A percentile compares a stretch with the other conserved stretches of the same genome.
phyloP scores from a whole-genome alignment of 2,113 vertebrate genomes.

The Sorex araneus region DNA sequence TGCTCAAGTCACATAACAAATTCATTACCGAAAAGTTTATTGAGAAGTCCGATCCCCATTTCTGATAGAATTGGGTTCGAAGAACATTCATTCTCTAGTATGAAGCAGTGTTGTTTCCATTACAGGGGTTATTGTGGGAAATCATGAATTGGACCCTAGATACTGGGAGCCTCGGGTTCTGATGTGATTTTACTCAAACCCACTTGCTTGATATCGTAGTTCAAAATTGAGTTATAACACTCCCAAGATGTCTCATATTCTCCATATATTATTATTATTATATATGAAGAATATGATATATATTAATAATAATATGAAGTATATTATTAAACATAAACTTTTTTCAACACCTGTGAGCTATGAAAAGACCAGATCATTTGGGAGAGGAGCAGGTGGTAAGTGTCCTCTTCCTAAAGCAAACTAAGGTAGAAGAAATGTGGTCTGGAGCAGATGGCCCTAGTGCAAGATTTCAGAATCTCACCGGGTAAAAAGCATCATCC shows the following conservation, averaged over 20 bases:
- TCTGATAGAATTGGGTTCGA: neutral
- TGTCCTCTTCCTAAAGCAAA: slow-evolving; percentile 9
- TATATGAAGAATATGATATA: no score
- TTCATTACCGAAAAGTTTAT: neutral
- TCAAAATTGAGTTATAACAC: slow-evolving; percentile 38
- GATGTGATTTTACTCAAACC: neutral
- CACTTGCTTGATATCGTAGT: neutral
- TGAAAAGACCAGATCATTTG: neutral
- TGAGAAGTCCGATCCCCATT: neutral
- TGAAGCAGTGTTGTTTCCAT: neutral
- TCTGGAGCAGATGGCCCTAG: neutral
- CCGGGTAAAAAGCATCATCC: neutral
- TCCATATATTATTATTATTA: no score
- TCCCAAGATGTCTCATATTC: neutral
- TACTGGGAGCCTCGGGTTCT: neutral
- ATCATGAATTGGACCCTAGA: neutral
- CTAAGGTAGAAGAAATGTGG: neutral
- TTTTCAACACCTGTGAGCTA: neutral
- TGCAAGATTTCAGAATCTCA: slow-evolving; percentile 33
- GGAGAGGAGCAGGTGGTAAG: neutral
- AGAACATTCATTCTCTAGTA: neutral
- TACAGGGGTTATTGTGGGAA: neutral
- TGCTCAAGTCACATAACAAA: neutral
- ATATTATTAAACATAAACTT: neutral
- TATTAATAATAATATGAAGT: no score